These are phyloP conservation scores for Deilephila porcellus DNA, from an alignment of 2,888 invertebrate species.

Conservation along the genomic window DNA sequence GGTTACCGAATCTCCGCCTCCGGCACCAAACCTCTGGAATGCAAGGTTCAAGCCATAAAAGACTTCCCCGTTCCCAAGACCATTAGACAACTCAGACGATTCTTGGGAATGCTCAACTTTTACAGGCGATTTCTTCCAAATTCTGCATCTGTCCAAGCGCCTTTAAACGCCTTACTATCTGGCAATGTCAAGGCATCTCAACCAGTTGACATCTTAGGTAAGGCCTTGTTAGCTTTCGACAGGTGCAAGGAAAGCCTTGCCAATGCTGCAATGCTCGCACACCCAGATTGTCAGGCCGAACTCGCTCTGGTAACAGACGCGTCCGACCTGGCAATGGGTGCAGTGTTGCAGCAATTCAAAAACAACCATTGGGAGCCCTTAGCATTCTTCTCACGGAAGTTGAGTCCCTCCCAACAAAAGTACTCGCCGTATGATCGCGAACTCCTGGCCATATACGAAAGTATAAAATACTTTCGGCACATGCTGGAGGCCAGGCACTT, in stretches of 20 bases:
- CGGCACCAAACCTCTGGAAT: conserved; percentile 51
- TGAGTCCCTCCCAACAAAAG: conserved; percentile 30
- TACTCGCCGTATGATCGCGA: conserved; percentile 32
- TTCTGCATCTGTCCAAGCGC: conserved; percentile 29
- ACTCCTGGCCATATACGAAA: conserved; percentile 32
- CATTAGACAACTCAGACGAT: conserved; percentile 39
- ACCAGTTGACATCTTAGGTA: not conserved
- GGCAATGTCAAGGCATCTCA: conserved; percentile 30
- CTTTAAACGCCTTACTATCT: conserved; percentile 28
- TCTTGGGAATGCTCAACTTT: conserved; percentile 38
- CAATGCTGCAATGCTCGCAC: conserved; percentile 26
- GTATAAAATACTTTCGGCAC: conserved; percentile 31
- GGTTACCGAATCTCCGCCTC: conserved; percentile 39
- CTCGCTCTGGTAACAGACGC: not conserved
- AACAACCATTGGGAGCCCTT: conserved; percentile 26
- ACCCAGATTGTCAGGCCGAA: conserved; percentile 5
- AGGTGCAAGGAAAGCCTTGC: conserved; percentile 22
- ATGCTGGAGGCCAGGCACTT: conserved; percentile 31
- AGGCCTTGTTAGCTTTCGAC: conserved; percentile 25
- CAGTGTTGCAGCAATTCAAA: conserved; percentile 27
- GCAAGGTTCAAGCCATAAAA: conserved; percentile 47
- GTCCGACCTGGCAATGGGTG: conserved; percentile 28
- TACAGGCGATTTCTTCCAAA: conserved; percentile 33
- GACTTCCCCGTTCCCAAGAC: conserved; percentile 42
- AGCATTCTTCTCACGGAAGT: conserved; percentile 15